These are phyloP conservation scores for Prionchulus punctatus DNA, from an alignment of 2,888 invertebrate species.

Conservation along the genomic window DNA sequence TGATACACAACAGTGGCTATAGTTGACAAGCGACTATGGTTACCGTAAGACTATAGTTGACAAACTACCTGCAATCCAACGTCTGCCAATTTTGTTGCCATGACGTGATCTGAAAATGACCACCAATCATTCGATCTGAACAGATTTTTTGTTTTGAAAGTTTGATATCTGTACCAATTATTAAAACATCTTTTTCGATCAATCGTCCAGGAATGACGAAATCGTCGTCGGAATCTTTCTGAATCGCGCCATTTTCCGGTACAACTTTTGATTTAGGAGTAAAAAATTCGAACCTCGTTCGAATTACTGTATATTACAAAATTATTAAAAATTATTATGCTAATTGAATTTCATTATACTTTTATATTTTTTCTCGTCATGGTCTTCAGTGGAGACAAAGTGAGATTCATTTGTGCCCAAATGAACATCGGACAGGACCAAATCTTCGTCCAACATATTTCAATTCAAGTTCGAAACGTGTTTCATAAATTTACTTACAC, in stretches of 20 bases:
- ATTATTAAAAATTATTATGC: not conserved
- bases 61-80: conserved; percentile 3
- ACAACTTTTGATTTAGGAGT: no score
- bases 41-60: not conserved
- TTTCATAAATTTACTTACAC: no score
- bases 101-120: not conserved
- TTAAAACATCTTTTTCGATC: not conserved
- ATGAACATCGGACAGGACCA: not conserved
- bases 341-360: not conserved
- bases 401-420: no score
- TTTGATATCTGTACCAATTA: not conserved
- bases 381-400: no score
- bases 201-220: no score
- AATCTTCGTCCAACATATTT: no score
- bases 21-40: not conserved
- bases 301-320: not conserved
- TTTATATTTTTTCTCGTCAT: not conserved
- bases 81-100: not conserved
- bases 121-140: not conserved
- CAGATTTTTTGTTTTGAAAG: not conserved
- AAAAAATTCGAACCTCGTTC: not conserved
- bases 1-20: not conserved
- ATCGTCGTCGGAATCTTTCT: no score
- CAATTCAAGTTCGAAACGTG: no score
- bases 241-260: no score